phyloP scores from a whole-genome alignment of 1,140 invertebrate genomes.

The Episyrphus balteatus region DNA sequence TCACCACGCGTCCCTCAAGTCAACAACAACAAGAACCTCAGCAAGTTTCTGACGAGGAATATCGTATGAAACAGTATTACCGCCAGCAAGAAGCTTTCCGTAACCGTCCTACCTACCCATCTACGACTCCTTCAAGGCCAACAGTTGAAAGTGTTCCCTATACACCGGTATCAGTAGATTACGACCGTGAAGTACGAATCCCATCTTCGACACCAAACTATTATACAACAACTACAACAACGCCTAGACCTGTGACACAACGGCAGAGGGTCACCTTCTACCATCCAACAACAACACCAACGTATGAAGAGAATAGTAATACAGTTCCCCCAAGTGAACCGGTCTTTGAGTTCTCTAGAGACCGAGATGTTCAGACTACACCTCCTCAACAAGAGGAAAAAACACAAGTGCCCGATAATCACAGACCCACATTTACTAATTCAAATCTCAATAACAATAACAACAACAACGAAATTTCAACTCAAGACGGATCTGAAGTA shows the following conservation, averaged over 20 bases:
- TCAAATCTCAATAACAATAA: slow-evolving; percentile 3
- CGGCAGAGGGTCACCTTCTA: slow-evolving; percentile 24
- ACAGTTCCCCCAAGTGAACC: slow-evolving; percentile 2
- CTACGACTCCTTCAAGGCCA: slow-evolving; percentile 15
- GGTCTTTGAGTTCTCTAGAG: too few species aligned
- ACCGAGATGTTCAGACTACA: too few species aligned
- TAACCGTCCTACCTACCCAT: slow-evolving; percentile 17
- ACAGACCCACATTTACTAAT: slow-evolving; percentile 15
- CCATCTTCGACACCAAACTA: slow-evolving; percentile 8
- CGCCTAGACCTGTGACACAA: slow-evolving; percentile 2
- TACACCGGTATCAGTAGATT: slow-evolving; percentile 18
- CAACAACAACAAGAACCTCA: slow-evolving; percentile 4
- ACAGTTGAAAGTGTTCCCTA: slow-evolving; percentile 30
- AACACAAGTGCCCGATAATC: slow-evolving; percentile 12
- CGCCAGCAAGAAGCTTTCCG: slow-evolving; percentile 34
- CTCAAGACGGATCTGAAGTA: slow-evolving; percentile 14
- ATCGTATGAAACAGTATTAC: slow-evolving; percentile 33
- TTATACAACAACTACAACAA: slow-evolving; percentile 14
- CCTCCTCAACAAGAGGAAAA: too few species aligned
- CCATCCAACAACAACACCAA: slow-evolving; percentile 20
- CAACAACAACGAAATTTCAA: slow-evolving; percentile 22
- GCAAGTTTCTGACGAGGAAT: slow-evolving; percentile 18
- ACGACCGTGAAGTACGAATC: slow-evolving; percentile 7
- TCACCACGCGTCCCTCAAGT: slow-evolving; percentile 21
- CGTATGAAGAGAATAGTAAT: slow-evolving; percentile 22